Evolutionary conservation across 2,113 vertebrate genomes (phyloP), one percentile per base, ranked within the genome.

Genomic region (Corythaixoides concolor): DNA sequence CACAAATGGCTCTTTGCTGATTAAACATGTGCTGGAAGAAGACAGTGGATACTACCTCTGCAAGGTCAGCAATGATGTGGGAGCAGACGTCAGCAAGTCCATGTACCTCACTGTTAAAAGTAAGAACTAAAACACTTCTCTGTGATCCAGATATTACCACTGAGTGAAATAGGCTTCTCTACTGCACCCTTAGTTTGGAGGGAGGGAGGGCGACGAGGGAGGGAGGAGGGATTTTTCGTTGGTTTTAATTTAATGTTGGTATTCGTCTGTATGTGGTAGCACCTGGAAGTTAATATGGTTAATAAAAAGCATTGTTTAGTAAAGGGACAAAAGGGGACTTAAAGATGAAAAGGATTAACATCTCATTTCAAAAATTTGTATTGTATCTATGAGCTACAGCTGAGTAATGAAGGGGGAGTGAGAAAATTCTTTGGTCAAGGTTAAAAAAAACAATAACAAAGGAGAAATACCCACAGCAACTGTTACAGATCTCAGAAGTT

Each of bases 41-140:
- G 99, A 99, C 98, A 99, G 98, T 69, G 99, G 99, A 96, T 99
- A 99, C 98, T 99, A 99, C 98, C 99, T 99, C 97, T 99, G 99
- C 98, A 99, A 99, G 98, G 99, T 99, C 99, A 99, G 99, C 99
- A 99, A 99, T 98, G 99, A 99, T 97, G 99, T 99, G 98, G 99
- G 99, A 97, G 99, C 99, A 64, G 99, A 99, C 97, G 99, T 99
- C 99, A 99, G 99, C 99, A 99, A 99, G 98, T 99, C 99, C 99
- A 99, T 99, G 99, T 99, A 99, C 98, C 99, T 99, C 98, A 99
- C 99, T 89, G 99, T 99, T 97, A 99, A 99, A 99, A 99, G 99
- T 99, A 99, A 99, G 99, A 97, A 97, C 81, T 90, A 89, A 95
- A 97, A 74, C 18, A 45, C 92, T 97, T 98, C 78, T 90, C 97